A percentile compares a stretch with the other conserved stretches of the same genome.
phyloP scores from a whole-genome alignment of 2,888 invertebrate genomes.

The Aphidoletes aphidimyza region DNA sequence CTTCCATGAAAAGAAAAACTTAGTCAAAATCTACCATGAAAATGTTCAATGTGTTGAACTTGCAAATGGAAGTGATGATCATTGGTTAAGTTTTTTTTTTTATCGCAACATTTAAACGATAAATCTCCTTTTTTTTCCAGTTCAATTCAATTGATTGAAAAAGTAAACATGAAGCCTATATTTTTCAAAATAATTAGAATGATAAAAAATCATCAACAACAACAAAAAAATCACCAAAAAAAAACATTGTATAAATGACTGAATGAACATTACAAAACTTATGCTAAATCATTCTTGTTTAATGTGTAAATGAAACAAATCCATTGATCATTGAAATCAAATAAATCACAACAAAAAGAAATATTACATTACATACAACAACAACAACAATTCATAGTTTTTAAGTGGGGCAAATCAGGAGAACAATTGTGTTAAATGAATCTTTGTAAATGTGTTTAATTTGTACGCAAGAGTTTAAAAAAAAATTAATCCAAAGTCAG shows the following conservation, averaged over 20 bases:
- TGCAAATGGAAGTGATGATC: too few species aligned
- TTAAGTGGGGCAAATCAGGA: constrained; percentile 34
- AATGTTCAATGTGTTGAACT: neutral
- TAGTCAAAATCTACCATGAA: too few species aligned
- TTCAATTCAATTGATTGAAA: neutral
- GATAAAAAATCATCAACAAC: neutral
- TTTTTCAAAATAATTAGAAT: neutral
- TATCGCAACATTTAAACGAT: too few species aligned
- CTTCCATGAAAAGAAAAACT: too few species aligned
- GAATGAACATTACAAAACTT: neutral
- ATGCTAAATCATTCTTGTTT: neutral
- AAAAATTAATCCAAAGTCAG: neutral
- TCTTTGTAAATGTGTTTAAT: constrained; percentile 49
- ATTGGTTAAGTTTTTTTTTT: neutral
- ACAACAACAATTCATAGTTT: neutral
- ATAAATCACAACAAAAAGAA: neutral
- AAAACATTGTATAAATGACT: constrained; percentile 35
- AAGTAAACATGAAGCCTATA: constrained; percentile 2
- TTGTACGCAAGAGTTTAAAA: constrained; percentile 35
- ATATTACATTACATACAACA: neutral
- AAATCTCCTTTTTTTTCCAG: too few species aligned
- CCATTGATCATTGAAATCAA: neutral
- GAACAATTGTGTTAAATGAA: constrained; percentile 30
- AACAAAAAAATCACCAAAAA: neutral
- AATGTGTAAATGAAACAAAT: neutral